Conservation (phyloP, 2,888 invertebrate species). For the Mamestra brassicae region DNA sequence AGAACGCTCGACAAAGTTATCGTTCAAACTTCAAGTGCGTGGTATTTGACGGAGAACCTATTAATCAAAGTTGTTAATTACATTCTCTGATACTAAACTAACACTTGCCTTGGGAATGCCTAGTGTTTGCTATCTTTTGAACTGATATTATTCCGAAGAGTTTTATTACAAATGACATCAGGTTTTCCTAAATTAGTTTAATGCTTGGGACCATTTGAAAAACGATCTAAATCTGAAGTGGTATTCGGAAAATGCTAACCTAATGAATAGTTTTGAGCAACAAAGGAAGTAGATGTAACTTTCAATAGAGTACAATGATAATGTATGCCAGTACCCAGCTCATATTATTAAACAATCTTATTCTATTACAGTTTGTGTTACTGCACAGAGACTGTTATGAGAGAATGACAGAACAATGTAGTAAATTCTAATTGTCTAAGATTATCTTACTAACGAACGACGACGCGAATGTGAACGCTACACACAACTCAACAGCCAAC, state of each 20-base stretch:
- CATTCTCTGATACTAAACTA: conserved; percentile 8
- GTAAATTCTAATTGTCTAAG: conserved; percentile 53
- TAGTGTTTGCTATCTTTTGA: not conserved
- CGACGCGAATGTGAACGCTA: conserved; percentile 7
- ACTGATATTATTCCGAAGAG: not conserved
- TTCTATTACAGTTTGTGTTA: not conserved
- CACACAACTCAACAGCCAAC: conserved; percentile 12
- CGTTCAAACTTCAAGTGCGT: conserved; percentile 49
- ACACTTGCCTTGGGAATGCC: not conserved
- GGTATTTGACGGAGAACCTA: conserved; percentile 14
- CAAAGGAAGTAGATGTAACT: not conserved
- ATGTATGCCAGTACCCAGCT: not conserved
- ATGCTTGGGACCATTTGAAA: not conserved
- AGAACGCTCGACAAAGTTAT: conserved; percentile 35
- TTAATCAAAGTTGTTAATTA: conserved; percentile 23
- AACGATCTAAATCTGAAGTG: not conserved
- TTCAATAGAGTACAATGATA: not conserved
- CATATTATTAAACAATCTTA: not conserved
- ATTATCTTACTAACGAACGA: conserved; percentile 42
- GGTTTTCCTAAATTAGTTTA: not conserved
- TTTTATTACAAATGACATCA: not conserved
- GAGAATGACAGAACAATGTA: conserved; percentile 42
- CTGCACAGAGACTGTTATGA: conserved; percentile 35
- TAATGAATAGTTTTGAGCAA: not conserved
- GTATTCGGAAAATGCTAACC: not conserved